Base-by-base conservation (phyloP, 2,797 vertebrate species). In the Coregonus ussuriensis region DNA sequence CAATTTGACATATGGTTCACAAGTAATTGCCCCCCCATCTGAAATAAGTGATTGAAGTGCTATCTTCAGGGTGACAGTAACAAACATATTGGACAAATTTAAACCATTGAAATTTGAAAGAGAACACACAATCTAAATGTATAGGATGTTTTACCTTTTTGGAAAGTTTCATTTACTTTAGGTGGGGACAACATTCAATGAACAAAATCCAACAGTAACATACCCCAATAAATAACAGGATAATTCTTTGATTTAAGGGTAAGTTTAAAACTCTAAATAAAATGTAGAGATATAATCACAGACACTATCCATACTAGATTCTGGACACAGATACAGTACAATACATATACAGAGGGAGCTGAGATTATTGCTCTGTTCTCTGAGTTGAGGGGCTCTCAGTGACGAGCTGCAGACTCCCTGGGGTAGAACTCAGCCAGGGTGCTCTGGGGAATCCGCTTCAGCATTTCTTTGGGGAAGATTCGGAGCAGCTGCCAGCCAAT, bases 401-500 rank as follows among this genome's bases (percentile, higher is more conserved):
- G 94, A n/a, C 94, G 94, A 9, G 92, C 89, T 0, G 92, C 85
- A 11, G 94, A 94, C 84, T 95, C 88, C 93, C 91, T 94, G 69
- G 98, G 98, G 80, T 99, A 99, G 85, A 99, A 99, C 75, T 99
- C 98, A 0, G 97, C 96, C 92, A 99, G 85, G 0, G 96, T 99
- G 86, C 93, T 96, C 93, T 98, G 98, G 68, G 98, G 98, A 69
- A 99, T 99, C 87, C 98, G 95, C 94, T 99, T 99, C 82, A 99
- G 90, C 97, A 99, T 98, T 91, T 99, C 98, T 91, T 99, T 99
- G 86, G 98, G 98, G 95, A 99, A 99, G 93, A 99, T 99, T 80
- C 98, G 91, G 83, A 99, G 91, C 3, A 99, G 95, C 91, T 99
- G 98, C 98, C 98, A 99, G 74, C 98, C 98, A 16, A 99, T 97